Evolutionary conservation across 2,888 invertebrate species (phyloP).

Genomic region (Helobdella robusta): DNA sequence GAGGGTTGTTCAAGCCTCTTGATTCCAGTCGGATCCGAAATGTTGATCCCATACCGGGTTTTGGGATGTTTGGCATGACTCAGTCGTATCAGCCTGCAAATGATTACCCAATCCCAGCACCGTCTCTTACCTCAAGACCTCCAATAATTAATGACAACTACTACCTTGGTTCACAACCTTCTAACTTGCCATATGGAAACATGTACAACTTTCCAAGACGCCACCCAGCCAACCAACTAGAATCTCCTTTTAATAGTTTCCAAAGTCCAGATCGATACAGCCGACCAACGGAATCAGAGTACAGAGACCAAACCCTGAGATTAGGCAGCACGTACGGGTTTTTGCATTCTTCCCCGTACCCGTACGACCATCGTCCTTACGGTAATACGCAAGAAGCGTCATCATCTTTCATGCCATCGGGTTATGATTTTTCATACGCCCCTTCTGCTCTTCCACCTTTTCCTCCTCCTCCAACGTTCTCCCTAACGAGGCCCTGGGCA

Average conservation of each 20-base stretch:
- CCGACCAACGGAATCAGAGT: background rate
- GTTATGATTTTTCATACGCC: constrained; percentile 21
- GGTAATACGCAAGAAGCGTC: background rate
- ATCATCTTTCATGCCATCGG: constrained; percentile 10
- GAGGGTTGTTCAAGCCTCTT: background rate
- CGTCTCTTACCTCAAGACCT: constrained; percentile 7
- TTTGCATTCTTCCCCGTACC: constrained; percentile 11
- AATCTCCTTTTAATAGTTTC: background rate
- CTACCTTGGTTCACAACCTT: constrained; percentile 9
- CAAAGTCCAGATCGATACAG: constrained; percentile 14
- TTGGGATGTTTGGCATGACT: background rate
- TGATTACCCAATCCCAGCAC: constrained; percentile 8
- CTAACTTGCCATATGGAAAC: constrained; percentile 19
- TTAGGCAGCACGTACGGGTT: constrained; percentile 12
- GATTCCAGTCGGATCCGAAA: background rate
- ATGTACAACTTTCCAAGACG: constrained; percentile 17
- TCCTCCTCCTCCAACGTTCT: constrained; percentile 15
- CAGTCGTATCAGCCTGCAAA: constrained; percentile 3
- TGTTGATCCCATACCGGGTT: background rate
- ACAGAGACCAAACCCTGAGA: constrained; percentile 12
- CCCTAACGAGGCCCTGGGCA: constrained; percentile 20
- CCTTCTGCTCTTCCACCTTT: constrained; percentile 15
- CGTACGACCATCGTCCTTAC: constrained; percentile 10
- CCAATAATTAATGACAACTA: constrained; percentile 17
- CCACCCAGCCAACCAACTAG: background rate